Evolutionary conservation across 2,113 vertebrate genomes (phyloP), one percentile per base, ranked within the genome.

Genomic region (Delphinapterus leucas): DNA sequence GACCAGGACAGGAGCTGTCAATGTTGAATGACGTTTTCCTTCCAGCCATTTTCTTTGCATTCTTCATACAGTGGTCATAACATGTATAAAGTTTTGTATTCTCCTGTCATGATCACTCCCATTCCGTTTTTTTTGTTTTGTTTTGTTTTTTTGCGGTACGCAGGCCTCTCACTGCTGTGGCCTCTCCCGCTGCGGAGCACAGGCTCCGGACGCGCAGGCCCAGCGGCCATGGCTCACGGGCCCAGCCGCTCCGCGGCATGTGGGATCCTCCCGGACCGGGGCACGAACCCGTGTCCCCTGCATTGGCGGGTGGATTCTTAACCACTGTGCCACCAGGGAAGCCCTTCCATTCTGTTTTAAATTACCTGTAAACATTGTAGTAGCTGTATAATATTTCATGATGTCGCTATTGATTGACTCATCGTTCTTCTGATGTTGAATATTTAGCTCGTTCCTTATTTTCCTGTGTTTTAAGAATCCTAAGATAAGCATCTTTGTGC

Each of bases 181-280:
- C 41, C 41, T 41, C 41, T 6, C 41, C 41, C 0, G 41, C 0
- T 0, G 41, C 6, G 1, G 41, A 41, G 41, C 41, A 7, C 41
- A 41, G 41, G 41, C 41, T 41, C 41, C 1, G 41, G 41, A 41
- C 41, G 6, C 41, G 41, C 41, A 41, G 41, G 6, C 41, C 1
- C 6, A 41, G 1, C 1, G 41, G 41, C 41, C 41, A 41, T 41
- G 41, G 41, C 6, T 41, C 6, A 41, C 6, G 41, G 6, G 41
- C 6, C 41, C 41, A 41, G 41, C 41, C 41, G 6, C 41, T 41
- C 41, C 6, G 41, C 41, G 41, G 41, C 41, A 41, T 41, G 41
- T 41, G 41, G 41, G 41, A 41, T 41, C 41, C 41, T 41, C 41
- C 41, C 41, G 41, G 41, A 41, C 6, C 41, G 41, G 41, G 41